phyloP scores from a whole-genome alignment of 2,888 invertebrate genomes.

The Ophion obscuratus region DNA sequence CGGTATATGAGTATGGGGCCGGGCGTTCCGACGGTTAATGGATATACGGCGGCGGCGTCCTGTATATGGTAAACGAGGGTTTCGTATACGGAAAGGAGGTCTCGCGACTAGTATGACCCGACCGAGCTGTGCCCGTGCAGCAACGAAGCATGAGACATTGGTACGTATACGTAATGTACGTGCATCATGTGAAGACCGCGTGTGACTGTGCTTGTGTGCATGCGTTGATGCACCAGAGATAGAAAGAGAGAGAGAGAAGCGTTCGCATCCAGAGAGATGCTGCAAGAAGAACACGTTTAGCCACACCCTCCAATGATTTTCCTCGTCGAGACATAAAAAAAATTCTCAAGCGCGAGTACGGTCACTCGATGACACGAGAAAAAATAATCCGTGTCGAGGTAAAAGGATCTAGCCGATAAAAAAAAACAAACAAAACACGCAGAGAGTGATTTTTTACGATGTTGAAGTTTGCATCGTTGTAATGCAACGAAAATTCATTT shows the following conservation, averaged over 20 bases:
- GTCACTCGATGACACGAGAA: neutral
- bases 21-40: conserved; percentile 49
- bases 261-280: conserved; percentile 30
- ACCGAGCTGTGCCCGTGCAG: conserved; percentile 12
- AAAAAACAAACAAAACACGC: neutral
- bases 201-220: neutral
- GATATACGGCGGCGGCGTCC: neutral
- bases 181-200: neutral
- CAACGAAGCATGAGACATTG: conserved; percentile 9
- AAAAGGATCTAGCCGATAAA: neutral
- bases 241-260: conserved; percentile 27
- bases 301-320: conserved; percentile 65
- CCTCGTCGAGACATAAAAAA: conserved; percentile 53
- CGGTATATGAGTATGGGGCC: conserved; percentile 22
- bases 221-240: neutral
- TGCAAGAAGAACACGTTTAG: conserved; percentile 39
- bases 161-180: conserved; percentile 2
- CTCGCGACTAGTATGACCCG: conserved; percentile 8
- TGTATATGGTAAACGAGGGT: conserved; percentile 50
- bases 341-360: conserved; percentile 47
- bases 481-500: too few species aligned
- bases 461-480: too few species aligned
- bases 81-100: conserved; percentile 40
- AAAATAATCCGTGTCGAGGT: neutral
- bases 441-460: neutral